A percentile compares a stretch with the other conserved stretches of the same genome.
Evolutionary conservation across 2,888 invertebrate species (phyloP).

Genomic region (Pterostichus madidus): DNA sequence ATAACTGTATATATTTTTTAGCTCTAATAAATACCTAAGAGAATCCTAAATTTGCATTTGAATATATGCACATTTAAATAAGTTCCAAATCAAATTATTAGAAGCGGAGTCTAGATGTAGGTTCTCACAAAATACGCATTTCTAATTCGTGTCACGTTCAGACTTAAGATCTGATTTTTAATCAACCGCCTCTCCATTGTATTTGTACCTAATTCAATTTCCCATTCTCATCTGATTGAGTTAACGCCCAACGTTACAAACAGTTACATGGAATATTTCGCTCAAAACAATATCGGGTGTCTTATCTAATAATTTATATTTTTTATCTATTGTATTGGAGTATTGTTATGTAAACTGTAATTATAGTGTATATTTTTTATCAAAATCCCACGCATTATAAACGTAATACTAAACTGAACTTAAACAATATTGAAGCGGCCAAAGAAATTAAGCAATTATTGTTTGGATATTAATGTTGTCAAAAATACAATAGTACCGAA

Average conservation of each 20-base stretch:
- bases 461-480: neutral
- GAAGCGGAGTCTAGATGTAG: slow-evolving; percentile 14
- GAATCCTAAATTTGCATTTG: slow-evolving; percentile 22
- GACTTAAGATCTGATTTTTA: slow-evolving; percentile 51
- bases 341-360: slow-evolving; percentile 44
- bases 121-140: slow-evolving; percentile 33
- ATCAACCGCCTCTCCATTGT: slow-evolving; percentile 48
- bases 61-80: slow-evolving; percentile 18
- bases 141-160: slow-evolving; percentile 40
- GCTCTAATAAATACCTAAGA: neutral
- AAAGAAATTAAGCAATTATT: slow-evolving; percentile 48
- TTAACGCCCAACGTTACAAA: slow-evolving; percentile 43
- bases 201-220: slow-evolving; percentile 42
- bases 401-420: slow-evolving; percentile 8
- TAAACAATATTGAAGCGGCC: neutral
- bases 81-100: slow-evolving; percentile 38
- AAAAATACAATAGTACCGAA: slow-evolving; percentile 16
- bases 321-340: slow-evolving; percentile 43
- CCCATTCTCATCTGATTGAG: slow-evolving; percentile 50
- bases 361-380: slow-evolving; percentile 16
- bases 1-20: too few species aligned
- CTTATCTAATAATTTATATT: slow-evolving; percentile 50
- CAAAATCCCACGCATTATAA: slow-evolving; percentile 32
- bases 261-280: slow-evolving; percentile 22
- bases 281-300: slow-evolving; percentile 37